phyloP scores from a whole-genome alignment of 1,140 invertebrate genomes.

The Doryteuthis pealeii region DNA sequence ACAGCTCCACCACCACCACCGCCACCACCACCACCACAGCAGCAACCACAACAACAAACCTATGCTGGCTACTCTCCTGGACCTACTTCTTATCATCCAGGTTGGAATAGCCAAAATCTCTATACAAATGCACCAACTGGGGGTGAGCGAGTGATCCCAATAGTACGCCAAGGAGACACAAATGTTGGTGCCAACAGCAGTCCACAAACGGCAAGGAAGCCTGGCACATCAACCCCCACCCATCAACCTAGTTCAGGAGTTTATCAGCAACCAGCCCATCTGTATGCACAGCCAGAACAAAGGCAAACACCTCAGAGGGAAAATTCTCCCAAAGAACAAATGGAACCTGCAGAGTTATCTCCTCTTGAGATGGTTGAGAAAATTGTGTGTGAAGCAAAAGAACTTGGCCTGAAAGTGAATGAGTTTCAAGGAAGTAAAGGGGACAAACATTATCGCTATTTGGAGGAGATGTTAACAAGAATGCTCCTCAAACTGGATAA shows the following conservation, averaged over 20 bases:
- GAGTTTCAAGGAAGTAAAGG: constrained; percentile 72
- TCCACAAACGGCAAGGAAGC: constrained; percentile 12
- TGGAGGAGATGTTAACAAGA: constrained; percentile 94
- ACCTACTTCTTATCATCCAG: not conserved
- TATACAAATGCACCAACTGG: not conserved
- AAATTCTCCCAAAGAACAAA: constrained; percentile 16
- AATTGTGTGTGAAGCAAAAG: constrained; percentile 79
- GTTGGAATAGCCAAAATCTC: not conserved
- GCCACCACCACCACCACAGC: constrained; percentile 29
- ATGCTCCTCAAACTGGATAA: constrained; percentile 88
- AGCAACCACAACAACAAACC: constrained; percentile 32
- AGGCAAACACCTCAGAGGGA: constrained; percentile 11
- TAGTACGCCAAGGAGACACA: constrained; percentile 28
- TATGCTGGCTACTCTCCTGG: constrained; percentile 5
- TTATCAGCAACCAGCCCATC: not conserved
- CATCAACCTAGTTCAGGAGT: not conserved
- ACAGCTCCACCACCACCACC: constrained; percentile 49
- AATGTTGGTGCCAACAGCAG: constrained; percentile 16
- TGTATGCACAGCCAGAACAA: constrained; percentile 5
- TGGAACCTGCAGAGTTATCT: constrained; percentile 66
- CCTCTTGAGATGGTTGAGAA: constrained; percentile 74
- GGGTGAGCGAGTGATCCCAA: constrained; percentile 34
- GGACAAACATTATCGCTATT: constrained; percentile 83
- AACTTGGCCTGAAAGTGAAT: constrained; percentile 76
- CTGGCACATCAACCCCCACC: not conserved